Conservation (phyloP, 2,113 vertebrate species). For the Alouatta palliata region DNA sequence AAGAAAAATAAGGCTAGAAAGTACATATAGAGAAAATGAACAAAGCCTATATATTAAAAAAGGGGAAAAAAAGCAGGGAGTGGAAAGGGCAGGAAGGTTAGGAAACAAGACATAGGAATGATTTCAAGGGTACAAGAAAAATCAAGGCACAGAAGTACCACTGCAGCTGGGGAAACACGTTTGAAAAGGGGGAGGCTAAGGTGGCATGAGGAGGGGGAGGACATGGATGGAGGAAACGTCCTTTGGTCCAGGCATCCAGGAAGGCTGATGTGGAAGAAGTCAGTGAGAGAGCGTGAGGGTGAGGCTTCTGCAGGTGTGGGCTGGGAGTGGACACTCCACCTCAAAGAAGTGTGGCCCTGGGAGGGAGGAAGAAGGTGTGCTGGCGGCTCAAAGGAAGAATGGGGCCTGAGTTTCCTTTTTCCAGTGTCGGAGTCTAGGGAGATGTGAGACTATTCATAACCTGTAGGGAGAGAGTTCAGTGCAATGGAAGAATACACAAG, state of each 20-base stretch:
- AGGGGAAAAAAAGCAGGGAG: background rate
- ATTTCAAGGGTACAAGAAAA: background rate
- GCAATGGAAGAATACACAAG: background rate
- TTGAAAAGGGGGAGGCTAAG: background rate
- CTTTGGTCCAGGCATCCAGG: background rate
- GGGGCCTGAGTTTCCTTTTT: background rate
- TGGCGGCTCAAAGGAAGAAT: background rate
- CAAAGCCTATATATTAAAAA: background rate
- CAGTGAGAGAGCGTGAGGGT: background rate
- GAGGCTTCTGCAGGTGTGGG: too few relatives aligned
- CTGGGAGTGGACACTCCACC: background rate
- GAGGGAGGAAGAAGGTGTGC: background rate
- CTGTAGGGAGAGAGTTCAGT: background rate
- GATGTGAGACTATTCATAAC: too few relatives aligned
- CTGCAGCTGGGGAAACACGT: background rate
- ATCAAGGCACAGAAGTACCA: background rate
- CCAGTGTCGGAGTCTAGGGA: background rate
- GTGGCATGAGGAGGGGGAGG: background rate
- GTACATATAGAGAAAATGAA: background rate
- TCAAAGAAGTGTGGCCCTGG: too few relatives aligned
- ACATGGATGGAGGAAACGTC: too few relatives aligned
- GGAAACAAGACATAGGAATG: background rate
- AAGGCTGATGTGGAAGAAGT: background rate
- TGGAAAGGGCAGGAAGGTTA: background rate
- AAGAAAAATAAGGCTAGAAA: background rate